These are phyloP conservation scores for Mormyrus hasselquistii DNA, from an alignment of 2,797 vertebrate species.

Conservation along the genomic window DNA sequence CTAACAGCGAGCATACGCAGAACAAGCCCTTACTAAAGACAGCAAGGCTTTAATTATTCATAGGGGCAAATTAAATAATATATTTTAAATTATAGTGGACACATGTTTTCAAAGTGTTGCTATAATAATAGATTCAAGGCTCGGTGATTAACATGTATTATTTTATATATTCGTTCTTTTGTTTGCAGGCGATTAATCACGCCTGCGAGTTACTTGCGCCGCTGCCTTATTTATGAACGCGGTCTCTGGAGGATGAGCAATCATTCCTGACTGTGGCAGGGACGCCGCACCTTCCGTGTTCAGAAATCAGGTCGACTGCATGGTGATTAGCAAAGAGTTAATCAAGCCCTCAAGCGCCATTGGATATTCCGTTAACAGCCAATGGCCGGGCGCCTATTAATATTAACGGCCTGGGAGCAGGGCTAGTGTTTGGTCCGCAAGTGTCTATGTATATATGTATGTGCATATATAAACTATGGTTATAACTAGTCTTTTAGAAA, in stretches of 20 bases:
- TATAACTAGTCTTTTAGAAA: not conserved
- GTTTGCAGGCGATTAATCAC: constrained; percentile 69
- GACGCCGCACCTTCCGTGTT: constrained; percentile 56
- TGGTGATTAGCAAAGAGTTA: constrained; percentile 80
- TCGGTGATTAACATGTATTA: constrained; percentile 65
- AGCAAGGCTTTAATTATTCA: constrained; percentile 62
- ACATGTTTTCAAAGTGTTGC: constrained; percentile 1
- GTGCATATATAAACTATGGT: not conserved
- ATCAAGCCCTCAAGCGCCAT: constrained; percentile 72
- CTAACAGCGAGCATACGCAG: constrained; percentile 71
- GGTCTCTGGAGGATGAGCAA: constrained; percentile 66
- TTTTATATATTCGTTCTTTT: constrained; percentile 4
- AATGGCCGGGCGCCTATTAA: constrained; percentile 73
- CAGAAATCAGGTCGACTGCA: constrained; percentile 75
- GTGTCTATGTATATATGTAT: not conserved
- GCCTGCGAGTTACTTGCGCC: constrained; percentile 59
- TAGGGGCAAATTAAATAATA: not conserved
- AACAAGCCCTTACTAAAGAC: constrained; percentile 41
- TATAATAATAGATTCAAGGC: constrained; percentile 40
- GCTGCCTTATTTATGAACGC: constrained; percentile 62
- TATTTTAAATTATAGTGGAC: constrained; percentile 54
- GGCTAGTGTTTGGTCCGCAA: constrained; percentile 39
- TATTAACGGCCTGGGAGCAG: constrained; percentile 74
- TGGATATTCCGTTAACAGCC: constrained; percentile 63
- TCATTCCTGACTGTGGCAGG: constrained; percentile 70